Conservation (phyloP, 2,888 invertebrate species). For the Andrena camellia region DNA sequence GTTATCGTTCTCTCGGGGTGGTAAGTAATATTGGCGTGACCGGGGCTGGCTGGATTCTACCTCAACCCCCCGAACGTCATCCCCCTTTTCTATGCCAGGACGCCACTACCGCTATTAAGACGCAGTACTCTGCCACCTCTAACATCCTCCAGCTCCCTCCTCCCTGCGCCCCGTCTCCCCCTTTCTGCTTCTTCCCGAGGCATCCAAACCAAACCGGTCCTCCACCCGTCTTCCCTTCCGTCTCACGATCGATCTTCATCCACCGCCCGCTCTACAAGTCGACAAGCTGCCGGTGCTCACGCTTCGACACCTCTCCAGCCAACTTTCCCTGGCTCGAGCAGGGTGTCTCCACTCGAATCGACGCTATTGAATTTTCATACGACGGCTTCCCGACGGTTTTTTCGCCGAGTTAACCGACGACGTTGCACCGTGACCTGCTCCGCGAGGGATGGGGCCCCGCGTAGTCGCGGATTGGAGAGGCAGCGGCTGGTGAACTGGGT, state of each 20-base stretch:
- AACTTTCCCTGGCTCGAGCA: slow-evolving; percentile 44
- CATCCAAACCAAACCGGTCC: slow-evolving; percentile 54
- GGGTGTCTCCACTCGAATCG: slow-evolving; percentile 47
- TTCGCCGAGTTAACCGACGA: slow-evolving; percentile 25
- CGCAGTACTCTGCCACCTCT: slow-evolving; percentile 69
- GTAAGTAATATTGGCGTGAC: slow-evolving; percentile 78
- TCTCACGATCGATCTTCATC: slow-evolving; percentile 23
- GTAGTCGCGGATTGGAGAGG: not conserved
- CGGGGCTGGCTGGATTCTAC: slow-evolving; percentile 66
- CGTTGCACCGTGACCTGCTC: not conserved
- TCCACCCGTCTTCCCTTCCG: slow-evolving; percentile 37
- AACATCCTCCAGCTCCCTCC: slow-evolving; percentile 58
- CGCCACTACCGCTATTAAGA: slow-evolving; percentile 75
- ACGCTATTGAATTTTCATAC: slow-evolving; percentile 66
- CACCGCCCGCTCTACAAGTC: slow-evolving; percentile 71
- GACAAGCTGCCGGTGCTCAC: slow-evolving; percentile 75
- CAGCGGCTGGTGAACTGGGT: slow-evolving; percentile 1
- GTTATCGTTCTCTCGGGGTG: slow-evolving; percentile 74
- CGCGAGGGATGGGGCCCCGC: not conserved
- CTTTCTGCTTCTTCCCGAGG: slow-evolving; percentile 53
- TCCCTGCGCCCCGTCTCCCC: slow-evolving; percentile 25
- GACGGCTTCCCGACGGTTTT: slow-evolving; percentile 15
- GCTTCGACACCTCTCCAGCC: slow-evolving; percentile 65
- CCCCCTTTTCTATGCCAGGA: slow-evolving; percentile 64
- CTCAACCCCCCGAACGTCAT: slow-evolving; percentile 47